phyloP scores from a whole-genome alignment of 2,888 invertebrate genomes.

The Melinaea menophilus region DNA sequence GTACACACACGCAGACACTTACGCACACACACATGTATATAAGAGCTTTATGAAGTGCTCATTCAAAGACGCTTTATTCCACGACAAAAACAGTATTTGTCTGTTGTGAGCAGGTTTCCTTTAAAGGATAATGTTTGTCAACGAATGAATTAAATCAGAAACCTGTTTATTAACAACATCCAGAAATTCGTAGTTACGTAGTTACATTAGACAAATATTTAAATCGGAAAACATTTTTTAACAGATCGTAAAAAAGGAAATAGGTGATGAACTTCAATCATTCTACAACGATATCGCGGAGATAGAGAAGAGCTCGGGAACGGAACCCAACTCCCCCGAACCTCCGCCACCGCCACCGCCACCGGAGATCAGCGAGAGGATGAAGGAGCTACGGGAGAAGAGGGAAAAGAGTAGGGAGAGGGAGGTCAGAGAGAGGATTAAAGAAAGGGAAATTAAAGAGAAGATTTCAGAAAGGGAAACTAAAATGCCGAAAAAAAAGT shows the following conservation, averaged over 20 bases:
- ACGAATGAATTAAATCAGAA: no score
- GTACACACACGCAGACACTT: no score
- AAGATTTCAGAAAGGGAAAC: slow-evolving; percentile 18
- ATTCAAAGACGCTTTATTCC: no score
- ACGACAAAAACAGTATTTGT: no score
- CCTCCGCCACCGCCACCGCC: slow-evolving; percentile 32
- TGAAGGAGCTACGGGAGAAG: slow-evolving; percentile 16
- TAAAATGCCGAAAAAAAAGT: slow-evolving; percentile 46
- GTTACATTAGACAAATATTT: neutral
- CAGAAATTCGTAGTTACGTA: no score
- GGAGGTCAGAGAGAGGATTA: slow-evolving; percentile 21
- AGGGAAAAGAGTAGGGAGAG: slow-evolving; percentile 20
- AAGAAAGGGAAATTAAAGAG: slow-evolving; percentile 18
- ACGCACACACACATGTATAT: no score
- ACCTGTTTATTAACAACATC: no score
- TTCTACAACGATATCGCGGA: slow-evolving; percentile 78
- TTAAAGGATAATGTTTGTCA: no score
- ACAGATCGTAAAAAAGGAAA: slow-evolving; percentile 55
- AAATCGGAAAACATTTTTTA: neutral
- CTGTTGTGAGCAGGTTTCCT: no score
- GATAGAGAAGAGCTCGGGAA: slow-evolving; percentile 53
- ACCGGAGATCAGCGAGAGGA: slow-evolving; percentile 16
- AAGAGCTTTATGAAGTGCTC: no score
- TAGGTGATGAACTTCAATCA: slow-evolving; percentile 70
- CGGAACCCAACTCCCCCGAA: slow-evolving; percentile 36